These are phyloP conservation scores for Phengaris alcon DNA, from an alignment of 2,888 invertebrate genomes.

Conservation along the genomic window DNA sequence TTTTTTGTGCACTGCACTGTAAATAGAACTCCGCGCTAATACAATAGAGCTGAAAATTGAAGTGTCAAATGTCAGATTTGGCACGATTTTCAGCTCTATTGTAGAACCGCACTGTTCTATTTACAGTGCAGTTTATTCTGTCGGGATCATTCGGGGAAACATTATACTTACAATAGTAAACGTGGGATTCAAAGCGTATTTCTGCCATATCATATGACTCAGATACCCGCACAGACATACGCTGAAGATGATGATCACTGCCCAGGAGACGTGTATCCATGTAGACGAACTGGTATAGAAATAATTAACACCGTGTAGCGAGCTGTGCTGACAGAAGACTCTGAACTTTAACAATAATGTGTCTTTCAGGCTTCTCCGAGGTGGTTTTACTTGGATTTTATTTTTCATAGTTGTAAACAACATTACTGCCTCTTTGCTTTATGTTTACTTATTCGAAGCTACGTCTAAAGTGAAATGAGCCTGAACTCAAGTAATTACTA, in stretches of 20 bases:
- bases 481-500: too few species aligned
- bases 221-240: constrained; percentile 54
- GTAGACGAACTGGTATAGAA: constrained; percentile 46
- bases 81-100: too few species aligned
- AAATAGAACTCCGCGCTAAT: too few species aligned
- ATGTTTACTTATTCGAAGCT: too few species aligned
- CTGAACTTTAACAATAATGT: constrained; percentile 43
- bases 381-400: background rate
- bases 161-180: constrained; percentile 59
- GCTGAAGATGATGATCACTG: constrained; percentile 48
- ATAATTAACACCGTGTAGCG: constrained; percentile 61
- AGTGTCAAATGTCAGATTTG: too few species aligned
- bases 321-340: constrained; percentile 54
- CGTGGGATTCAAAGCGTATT: constrained; percentile 61
- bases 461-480: too few species aligned
- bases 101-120: too few species aligned
- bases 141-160: background rate
- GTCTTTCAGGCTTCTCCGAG: constrained; percentile 22
- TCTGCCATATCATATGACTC: constrained; percentile 64
- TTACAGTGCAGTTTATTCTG: too few species aligned
- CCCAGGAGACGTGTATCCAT: constrained; percentile 50
- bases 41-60: too few species aligned
- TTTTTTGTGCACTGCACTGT: too few species aligned
- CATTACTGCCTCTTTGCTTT: background rate
- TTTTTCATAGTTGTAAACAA: background rate